Evolutionary conservation across 2,113 vertebrate species (phyloP).

Genomic region (Serinus canaria): DNA sequence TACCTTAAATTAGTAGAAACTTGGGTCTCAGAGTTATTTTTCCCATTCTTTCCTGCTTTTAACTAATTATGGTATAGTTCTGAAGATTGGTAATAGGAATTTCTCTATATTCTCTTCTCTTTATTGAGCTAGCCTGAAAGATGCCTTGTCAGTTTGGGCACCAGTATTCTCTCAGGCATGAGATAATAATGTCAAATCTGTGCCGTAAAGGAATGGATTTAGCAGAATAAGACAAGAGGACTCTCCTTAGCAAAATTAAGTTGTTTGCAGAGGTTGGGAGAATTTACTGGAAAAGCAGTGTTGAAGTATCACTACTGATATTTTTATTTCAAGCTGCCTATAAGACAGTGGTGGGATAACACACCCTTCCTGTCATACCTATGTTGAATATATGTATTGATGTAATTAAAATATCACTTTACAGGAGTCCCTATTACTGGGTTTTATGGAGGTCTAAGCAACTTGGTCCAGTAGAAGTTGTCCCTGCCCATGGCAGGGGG

Average conservation of each 20-base stretch:
- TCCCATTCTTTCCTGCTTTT: neutral
- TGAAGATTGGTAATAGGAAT: neutral
- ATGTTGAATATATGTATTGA: neutral
- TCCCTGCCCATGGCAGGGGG: neutral
- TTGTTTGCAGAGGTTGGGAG: neutral
- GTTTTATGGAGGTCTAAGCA: neutral
- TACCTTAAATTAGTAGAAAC: neutral
- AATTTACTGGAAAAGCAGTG: neutral
- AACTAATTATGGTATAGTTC: neutral
- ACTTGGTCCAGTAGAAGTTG: neutral
- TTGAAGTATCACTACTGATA: neutral
- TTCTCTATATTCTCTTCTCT: neutral
- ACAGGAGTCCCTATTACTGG: neutral
- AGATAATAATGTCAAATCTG: neutral
- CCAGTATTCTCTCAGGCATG: neutral
- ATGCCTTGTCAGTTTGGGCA: neutral
- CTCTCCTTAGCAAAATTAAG: neutral
- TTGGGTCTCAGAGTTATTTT: neutral
- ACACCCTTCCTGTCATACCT: neutral
- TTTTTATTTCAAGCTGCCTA: neutral
- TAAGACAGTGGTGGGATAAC: neutral
- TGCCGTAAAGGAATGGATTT: neutral
- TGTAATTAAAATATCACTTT: neutral
- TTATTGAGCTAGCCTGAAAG: neutral
- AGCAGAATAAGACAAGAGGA: neutral